Evolutionary conservation across 2,113 vertebrate genomes (phyloP).

Genomic region (Melierax canorus): DNA sequence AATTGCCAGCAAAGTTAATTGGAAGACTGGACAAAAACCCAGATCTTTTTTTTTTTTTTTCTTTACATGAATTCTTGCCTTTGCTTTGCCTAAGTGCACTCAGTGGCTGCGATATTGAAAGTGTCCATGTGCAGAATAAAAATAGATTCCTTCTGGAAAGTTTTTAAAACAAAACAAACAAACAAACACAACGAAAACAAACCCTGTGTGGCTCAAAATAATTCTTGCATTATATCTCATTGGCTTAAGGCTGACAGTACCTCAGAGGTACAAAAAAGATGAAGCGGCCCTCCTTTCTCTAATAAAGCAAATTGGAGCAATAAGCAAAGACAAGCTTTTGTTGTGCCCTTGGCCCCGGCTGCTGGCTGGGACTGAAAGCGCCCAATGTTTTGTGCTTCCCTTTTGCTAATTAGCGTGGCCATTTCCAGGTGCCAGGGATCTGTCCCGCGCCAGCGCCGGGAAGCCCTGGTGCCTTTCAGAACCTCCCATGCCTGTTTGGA

Average conservation of each 20-base stretch:
- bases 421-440: neutral
- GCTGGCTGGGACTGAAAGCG: neutral
- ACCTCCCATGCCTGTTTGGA: neutral
- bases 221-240: neutral
- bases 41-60: neutral
- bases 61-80: neutral
- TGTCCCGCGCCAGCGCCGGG: fast-evolving
- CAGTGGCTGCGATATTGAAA: neutral
- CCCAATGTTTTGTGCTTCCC: neutral
- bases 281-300: neutral
- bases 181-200: neutral
- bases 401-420: neutral
- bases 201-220: neutral
- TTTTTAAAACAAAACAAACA: neutral
- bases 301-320: neutral
- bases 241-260: neutral
- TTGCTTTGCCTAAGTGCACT: constrained; percentile 42
- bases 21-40: neutral
- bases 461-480: neutral
- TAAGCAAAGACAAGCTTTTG: neutral
- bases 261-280: neutral
- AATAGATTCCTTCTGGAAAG: neutral
- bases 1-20: constrained; percentile 41
- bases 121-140: neutral
- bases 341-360: neutral